These are phyloP conservation scores for Drosophila macrospina DNA, from an alignment of 2,888 invertebrate genomes.

Conservation along the genomic window DNA sequence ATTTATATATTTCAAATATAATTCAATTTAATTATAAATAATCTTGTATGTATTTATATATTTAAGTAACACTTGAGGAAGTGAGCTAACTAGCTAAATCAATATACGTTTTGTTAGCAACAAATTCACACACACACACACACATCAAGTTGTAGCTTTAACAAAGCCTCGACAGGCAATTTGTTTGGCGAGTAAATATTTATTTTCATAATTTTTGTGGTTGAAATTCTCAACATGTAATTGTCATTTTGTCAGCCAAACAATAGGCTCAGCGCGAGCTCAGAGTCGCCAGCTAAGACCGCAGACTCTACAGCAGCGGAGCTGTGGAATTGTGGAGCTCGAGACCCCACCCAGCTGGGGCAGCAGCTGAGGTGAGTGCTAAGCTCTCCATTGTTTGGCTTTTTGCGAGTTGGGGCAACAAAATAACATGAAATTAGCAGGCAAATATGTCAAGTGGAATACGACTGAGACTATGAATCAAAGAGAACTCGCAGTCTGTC, in stretches of 20 bases:
- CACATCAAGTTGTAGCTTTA: slow-evolving; percentile 12
- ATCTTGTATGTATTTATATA: no score
- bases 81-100: slow-evolving; percentile 35
- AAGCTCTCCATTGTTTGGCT: slow-evolving; percentile 72
- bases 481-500: no score
- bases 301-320: no score
- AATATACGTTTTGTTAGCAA: slow-evolving; percentile 29
- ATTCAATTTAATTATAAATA: no score
- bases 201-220: slow-evolving; percentile 57
- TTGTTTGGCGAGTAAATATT: slow-evolving; percentile 64
- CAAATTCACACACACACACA: slow-evolving; percentile 5
- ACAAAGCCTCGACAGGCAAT: slow-evolving; percentile 53
- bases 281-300: slow-evolving; percentile 20
- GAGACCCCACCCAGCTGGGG: slow-evolving; percentile 48
- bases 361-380: slow-evolving; percentile 12
- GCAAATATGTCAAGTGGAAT: slow-evolving; percentile 74
- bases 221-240: slow-evolving; percentile 74
- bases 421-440: slow-evolving; percentile 78
- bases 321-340: slow-evolving; percentile 17
- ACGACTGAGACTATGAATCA: slow-evolving; percentile 65
- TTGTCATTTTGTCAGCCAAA: slow-evolving; percentile 79
- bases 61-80: background rate
- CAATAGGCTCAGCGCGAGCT: slow-evolving; percentile 58
- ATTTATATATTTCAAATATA: background rate
- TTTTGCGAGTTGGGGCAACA: slow-evolving; percentile 39